These are phyloP conservation scores for Chroicocephalus ridibundus DNA, from an alignment of 2,113 vertebrate genomes.

Conservation along the genomic window DNA sequence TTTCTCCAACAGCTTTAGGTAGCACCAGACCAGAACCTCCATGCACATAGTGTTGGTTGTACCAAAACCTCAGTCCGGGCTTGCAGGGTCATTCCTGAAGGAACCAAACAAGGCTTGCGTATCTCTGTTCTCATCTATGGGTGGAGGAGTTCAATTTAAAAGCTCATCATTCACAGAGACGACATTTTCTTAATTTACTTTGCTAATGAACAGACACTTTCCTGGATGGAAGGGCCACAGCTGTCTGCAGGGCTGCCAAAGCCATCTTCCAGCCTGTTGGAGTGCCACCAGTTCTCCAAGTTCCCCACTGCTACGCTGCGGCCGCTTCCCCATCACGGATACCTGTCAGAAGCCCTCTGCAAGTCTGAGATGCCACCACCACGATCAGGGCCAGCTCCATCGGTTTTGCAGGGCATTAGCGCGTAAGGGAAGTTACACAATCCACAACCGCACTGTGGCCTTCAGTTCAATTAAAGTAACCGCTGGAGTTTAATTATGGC, in stretches of 20 bases:
- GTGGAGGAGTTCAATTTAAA: neutral
- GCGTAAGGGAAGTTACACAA: neutral
- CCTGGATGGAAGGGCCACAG: neutral
- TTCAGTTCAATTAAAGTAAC: neutral
- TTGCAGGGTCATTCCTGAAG: neutral
- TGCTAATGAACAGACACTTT: neutral
- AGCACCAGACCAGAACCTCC: neutral
- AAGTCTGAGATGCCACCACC: neutral
- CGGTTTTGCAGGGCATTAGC: neutral
- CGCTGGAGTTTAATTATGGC: neutral
- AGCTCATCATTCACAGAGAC: neutral
- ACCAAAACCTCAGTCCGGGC: neutral
- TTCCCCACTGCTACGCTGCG: rapidly evolving
- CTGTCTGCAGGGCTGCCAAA: neutral
- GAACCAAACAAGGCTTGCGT: neutral
- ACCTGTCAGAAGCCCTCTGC: neutral
- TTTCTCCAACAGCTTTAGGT: neutral
- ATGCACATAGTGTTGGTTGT: rapidly evolving
- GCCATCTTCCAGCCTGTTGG: neutral
- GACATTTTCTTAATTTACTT: neutral
- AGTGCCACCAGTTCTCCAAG: neutral
- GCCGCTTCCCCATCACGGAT: neutral
- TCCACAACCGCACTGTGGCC: neutral
- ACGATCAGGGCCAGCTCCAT: no score
- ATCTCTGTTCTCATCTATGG: neutral